Percentiles rank a stretch among this genome's conserved stretches.
These are phyloP conservation scores for Rhynchophorus ferrugineus DNA, from an alignment of 1,140 invertebrate species.

Conservation along the genomic window DNA sequence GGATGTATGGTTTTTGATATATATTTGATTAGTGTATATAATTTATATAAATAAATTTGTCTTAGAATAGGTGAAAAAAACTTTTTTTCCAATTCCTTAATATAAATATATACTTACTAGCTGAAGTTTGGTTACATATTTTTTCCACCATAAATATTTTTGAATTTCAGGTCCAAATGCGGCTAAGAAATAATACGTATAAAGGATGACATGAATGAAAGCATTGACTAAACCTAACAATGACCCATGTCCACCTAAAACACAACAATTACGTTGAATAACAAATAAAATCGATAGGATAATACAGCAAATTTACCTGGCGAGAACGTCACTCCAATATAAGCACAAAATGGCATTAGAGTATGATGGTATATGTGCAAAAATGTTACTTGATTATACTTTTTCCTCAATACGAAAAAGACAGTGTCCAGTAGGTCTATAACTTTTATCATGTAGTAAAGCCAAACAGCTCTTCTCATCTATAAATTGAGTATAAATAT, in stretches of 20 bases:
- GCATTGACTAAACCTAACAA: conserved; percentile 79
- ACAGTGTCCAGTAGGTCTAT: conserved; percentile 60
- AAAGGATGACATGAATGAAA: conserved; percentile 79
- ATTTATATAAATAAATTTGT: no score
- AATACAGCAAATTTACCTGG: conserved; percentile 48
- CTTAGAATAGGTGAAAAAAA: no score
- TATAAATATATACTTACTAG: conserved; percentile 63
- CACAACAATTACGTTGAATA: conserved; percentile 3
- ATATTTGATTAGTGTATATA: no score
- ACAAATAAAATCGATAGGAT: no score
- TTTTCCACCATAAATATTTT: conserved; percentile 90
- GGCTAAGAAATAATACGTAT: conserved; percentile 74
- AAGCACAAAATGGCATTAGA: conserved; percentile 65
- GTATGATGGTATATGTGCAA: conserved; percentile 70
- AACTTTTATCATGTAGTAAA: conserved; percentile 55
- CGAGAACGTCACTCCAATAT: conserved; percentile 78
- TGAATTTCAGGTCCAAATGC: conserved; percentile 74
- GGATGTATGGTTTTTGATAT: no score
- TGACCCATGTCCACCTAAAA: conserved; percentile 70
- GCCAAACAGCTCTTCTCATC: conserved; percentile 58
- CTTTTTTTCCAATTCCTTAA: no score
- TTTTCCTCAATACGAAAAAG: conserved; percentile 79
- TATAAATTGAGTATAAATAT: conserved; percentile 30
- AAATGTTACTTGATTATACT: conserved; percentile 64
- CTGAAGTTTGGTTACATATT: conserved; percentile 77